phyloP scores from a whole-genome alignment of 2,797 vertebrate genomes.

The Psittacula derbiana region DNA sequence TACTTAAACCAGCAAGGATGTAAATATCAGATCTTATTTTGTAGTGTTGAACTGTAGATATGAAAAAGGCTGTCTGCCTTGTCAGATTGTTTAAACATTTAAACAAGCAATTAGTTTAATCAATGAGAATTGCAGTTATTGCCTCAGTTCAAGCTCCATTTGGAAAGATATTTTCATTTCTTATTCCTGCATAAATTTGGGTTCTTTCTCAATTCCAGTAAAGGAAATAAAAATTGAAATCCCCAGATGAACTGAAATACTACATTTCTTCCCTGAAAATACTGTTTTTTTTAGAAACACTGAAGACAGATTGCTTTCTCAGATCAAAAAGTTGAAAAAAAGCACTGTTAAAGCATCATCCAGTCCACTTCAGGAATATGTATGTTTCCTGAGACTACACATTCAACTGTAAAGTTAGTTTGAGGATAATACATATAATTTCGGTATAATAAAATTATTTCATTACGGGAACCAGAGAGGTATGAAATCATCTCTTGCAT shows the following conservation, averaged over 20 bases:
- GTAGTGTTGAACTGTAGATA: neutral
- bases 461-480: neutral
- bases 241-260: neutral
- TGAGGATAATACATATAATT: neutral
- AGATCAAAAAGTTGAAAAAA: neutral
- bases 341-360: neutral
- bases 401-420: neutral
- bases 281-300: neutral
- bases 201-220: neutral
- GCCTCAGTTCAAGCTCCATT: neutral
- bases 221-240: constrained; percentile 3
- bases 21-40: neutral
- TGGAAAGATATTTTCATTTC: neutral
- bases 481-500: constrained; percentile 26
- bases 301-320: neutral
- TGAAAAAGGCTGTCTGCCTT: neutral
- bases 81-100: neutral
- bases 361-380: neutral
- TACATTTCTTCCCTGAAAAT: neutral
- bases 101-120: neutral
- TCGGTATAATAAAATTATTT: constrained; percentile 23
- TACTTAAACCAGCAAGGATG: neutral
- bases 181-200: neutral
- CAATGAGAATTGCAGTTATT: neutral
- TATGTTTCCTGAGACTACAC: neutral